Percentiles rank a stretch among this genome's conserved stretches.
phyloP scores from a whole-genome alignment of 1,140 invertebrate species.

The Drosophila erecta region DNA sequence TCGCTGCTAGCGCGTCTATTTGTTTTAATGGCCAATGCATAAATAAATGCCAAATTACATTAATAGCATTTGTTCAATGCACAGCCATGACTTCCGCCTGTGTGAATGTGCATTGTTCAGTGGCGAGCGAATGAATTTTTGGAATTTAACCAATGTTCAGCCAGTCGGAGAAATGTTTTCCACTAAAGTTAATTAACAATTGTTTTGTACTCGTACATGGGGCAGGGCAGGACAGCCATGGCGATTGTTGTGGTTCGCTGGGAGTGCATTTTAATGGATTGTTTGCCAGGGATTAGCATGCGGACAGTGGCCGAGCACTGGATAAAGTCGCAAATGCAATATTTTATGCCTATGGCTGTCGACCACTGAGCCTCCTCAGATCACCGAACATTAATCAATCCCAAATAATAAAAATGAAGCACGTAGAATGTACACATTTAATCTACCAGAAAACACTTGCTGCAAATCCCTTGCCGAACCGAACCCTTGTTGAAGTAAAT shows the following conservation, averaged over 20 bases:
- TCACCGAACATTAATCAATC: conserved; percentile 72
- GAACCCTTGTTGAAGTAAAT: conserved; percentile 40
- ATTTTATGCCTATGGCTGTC: conserved; percentile 16
- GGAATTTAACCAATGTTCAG: conserved; percentile 40
- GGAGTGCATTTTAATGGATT: conserved; percentile 48
- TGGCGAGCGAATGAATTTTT: conserved; percentile 34
- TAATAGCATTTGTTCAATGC: conserved; percentile 70
- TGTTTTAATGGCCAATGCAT: conserved; percentile 72
- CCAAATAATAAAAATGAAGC: conserved; percentile 46
- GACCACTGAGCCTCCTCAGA: conserved; percentile 24
- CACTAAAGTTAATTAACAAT: conserved; percentile 72
- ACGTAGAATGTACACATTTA: conserved; percentile 71
- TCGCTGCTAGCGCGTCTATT: conserved; percentile 53
- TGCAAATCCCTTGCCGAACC: conserved; percentile 21
- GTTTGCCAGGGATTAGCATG: conserved; percentile 40
- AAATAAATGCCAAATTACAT: conserved; percentile 80
- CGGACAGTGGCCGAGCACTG: conserved; percentile 22
- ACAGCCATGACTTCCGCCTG: conserved; percentile 65
- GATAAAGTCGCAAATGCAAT: conserved; percentile 22
- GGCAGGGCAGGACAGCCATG: neutral
- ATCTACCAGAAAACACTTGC: conserved; percentile 70
- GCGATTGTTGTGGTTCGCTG: conserved; percentile 36
- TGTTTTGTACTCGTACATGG: conserved; percentile 14
- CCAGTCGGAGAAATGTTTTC: conserved; percentile 48
- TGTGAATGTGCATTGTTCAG: conserved; percentile 41